phyloP scores from a whole-genome alignment of 2,888 invertebrate species.

The Dorcus parallelipipedus region DNA sequence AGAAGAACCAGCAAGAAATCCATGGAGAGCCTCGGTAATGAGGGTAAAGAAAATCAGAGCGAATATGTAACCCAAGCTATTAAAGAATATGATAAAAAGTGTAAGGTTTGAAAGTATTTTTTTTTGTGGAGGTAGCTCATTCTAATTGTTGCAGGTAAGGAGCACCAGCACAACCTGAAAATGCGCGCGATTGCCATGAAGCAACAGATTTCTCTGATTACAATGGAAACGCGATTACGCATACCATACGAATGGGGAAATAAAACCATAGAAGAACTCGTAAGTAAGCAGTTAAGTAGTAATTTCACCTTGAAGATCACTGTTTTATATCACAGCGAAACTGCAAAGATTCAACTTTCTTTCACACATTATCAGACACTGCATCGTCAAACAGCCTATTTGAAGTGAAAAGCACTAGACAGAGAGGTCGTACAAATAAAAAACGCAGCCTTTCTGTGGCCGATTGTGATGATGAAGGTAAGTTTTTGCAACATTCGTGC shows the following conservation, averaged over 20 bases:
- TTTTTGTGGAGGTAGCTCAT: background rate
- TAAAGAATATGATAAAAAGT: conserved; percentile 7
- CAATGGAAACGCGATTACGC: background rate
- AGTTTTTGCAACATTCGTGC: background rate
- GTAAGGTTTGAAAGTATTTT: conserved; percentile 5
- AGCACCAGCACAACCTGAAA: background rate
- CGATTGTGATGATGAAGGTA: conserved; percentile 6
- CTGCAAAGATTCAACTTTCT: background rate
- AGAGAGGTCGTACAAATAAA: background rate
- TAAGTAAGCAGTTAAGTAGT: conserved; percentile 13
- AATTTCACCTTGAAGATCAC: background rate
- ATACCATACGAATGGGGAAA: conserved; percentile 4
- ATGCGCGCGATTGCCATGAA: background rate
- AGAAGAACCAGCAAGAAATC: conserved; percentile 1
- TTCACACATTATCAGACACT: conserved; percentile 2
- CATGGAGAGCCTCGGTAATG: background rate
- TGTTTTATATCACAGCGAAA: background rate
- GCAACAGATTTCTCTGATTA: background rate
- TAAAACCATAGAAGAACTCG: conserved; percentile 25
- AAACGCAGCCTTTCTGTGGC: conserved; percentile 7
- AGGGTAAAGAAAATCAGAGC: background rate
- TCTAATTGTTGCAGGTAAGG: conserved; percentile 1
- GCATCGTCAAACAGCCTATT: background rate
- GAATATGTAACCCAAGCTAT: conserved; percentile 2
- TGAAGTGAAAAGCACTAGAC: conserved; percentile 1